phyloP scores from a whole-genome alignment of 1,140 invertebrate genomes.

The Stratiolaelaps scimitus region DNA sequence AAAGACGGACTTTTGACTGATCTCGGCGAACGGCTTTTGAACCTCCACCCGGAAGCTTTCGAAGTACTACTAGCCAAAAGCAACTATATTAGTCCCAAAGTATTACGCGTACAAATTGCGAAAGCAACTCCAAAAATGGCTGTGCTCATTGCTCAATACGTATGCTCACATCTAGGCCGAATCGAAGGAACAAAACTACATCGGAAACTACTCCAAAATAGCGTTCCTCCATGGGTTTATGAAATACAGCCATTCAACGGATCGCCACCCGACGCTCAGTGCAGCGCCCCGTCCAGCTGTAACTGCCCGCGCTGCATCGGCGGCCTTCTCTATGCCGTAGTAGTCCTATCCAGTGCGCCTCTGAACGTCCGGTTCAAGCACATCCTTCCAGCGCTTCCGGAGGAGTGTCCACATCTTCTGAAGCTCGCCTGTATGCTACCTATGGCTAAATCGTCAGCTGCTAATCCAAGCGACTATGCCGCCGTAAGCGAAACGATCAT shows the following conservation, averaged over 20 bases:
- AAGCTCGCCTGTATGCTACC: constrained; percentile 21
- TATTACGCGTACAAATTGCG: constrained; percentile 5
- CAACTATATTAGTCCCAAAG: constrained; percentile 22
- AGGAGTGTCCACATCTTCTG: not conserved
- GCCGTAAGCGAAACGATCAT: not conserved
- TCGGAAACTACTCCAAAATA: not conserved
- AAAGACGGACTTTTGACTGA: constrained; percentile 14
- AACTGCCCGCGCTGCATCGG: not conserved
- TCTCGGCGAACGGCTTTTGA: not conserved
- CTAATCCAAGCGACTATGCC: not conserved
- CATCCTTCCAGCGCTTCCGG: not conserved
- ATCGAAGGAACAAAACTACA: not conserved
- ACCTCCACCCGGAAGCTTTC: not conserved
- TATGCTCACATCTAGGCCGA: constrained; percentile 7
- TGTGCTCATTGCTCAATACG: not conserved
- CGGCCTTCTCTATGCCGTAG: not conserved
- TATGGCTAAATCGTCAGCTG: not conserved
- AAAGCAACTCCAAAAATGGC: constrained; percentile 8
- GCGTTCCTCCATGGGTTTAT: constrained; percentile 1
- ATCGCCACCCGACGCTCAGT: not conserved
- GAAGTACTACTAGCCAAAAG: not conserved
- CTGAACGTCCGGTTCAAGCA: not conserved
- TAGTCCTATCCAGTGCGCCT: not conserved
- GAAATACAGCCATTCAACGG: constrained; percentile 12
- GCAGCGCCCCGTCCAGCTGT: not conserved